phyloP scores from a whole-genome alignment of 2,113 vertebrate genomes.

The Condylura cristata region DNA sequence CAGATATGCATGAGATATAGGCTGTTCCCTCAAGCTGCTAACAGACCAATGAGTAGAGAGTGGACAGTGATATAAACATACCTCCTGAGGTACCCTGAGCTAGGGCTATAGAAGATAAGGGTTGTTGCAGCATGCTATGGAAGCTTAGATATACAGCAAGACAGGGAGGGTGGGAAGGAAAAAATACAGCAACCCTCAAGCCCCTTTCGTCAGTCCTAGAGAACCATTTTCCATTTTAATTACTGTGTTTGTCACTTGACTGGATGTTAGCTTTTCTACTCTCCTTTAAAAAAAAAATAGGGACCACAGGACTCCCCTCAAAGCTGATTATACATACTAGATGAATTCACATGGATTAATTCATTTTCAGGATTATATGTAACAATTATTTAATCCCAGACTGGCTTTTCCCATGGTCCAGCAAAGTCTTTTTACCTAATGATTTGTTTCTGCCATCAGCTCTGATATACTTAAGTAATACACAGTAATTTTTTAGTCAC shows the following conservation, averaged over 20 bases:
- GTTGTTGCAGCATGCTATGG: neutral
- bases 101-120: neutral
- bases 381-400: neutral
- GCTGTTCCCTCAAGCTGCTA: neutral
- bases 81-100: neutral
- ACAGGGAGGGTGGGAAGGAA: neutral
- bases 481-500: neutral
- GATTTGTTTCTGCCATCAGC: neutral
- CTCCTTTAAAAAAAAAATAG: neutral
- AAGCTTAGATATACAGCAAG: neutral
- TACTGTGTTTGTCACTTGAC: neutral
- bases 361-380: neutral
- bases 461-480: neutral
- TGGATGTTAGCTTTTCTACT: neutral
- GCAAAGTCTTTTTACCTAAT: neutral
- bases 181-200: neutral
- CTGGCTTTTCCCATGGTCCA: neutral
- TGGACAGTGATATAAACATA: neutral
- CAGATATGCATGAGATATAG: neutral
- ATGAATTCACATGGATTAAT: neutral
- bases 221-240: neutral
- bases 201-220: neutral
- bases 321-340: neutral
- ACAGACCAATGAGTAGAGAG: neutral
- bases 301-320: neutral